These are phyloP conservation scores for Laticauda colubrina DNA, from an alignment of 2,113 vertebrate genomes.

Conservation along the genomic window DNA sequence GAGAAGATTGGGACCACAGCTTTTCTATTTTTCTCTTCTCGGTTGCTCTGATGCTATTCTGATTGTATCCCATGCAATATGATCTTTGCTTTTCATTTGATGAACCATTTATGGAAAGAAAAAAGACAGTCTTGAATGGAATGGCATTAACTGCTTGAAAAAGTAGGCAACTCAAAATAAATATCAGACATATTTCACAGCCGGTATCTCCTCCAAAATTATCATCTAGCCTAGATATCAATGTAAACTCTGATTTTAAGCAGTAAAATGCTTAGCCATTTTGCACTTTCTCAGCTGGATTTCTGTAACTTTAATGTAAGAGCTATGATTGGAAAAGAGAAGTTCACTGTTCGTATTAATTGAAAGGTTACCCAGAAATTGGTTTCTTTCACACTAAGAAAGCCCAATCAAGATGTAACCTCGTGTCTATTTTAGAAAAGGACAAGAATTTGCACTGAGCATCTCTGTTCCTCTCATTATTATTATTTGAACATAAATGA, in stretches of 20 bases:
- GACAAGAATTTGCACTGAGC: too few species aligned
- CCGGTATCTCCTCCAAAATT: background rate
- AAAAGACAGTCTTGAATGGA: background rate
- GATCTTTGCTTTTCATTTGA: too few species aligned
- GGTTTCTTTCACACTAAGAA: background rate
- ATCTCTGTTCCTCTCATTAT: background rate
- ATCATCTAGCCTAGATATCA: background rate
- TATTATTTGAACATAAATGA: background rate
- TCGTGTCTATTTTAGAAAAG: background rate
- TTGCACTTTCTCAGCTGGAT: background rate
- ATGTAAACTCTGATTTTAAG: background rate
- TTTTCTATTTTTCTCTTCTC: background rate
- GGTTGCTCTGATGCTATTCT: background rate
- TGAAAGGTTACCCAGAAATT: background rate
- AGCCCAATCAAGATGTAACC: background rate
- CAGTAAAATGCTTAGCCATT: background rate
- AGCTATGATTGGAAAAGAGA: background rate
- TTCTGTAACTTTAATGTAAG: background rate
- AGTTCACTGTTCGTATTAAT: background rate
- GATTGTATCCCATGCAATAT: background rate
- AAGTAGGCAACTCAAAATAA: background rate
- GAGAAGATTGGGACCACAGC: too few species aligned
- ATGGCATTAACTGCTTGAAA: background rate
- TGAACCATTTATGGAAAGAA: background rate
- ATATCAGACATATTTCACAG: background rate